Evolutionary conservation across 2,797 vertebrate genomes (phyloP), one percentile per base, ranked within the genome.

Genomic region (Cossypha heuglini): DNA sequence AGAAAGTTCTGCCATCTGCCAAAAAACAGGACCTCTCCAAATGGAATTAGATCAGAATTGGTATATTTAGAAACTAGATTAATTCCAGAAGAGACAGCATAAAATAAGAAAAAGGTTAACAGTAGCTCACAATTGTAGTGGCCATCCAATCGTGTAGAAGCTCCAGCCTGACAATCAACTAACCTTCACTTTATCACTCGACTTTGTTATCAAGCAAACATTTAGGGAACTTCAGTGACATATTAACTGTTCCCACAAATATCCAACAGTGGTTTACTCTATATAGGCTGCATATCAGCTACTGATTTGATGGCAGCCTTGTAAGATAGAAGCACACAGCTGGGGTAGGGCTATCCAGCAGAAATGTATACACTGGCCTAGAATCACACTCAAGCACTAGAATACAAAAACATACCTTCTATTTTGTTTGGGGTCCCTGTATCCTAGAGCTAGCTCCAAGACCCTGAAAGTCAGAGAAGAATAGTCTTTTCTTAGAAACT

Each of bases 1-100:
- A 85, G 57, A 92, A 96, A 94, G 77, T 79, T 91, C 80, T 93
- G 67, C 92, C 67, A 92, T 89, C 88, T 94, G 95, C 90, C 86
- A 94, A 93, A 92, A 79, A 43, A 49, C 0, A 63, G 74, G 29
- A 74, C 84, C 92, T 82, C 86, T 94, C 80, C 58, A 94, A 95
- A 85, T 7, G 17, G 71, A 94, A 84, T 73, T 69, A 85, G 63
- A 86, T 63, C 69, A 69, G 43, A 69, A 87, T 79, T 79, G 16
- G 40, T 76, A 82, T 76, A 86, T 92, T 95, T 94, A 88, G 93
- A 93, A 95, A 63, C 43, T 76, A 90, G 77, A 78, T 22, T 28
- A 64, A 58, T 67, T 76, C 49, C 67, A 52, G 42, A 86, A 88
- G 59, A 90, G 71, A 43, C 15, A 45, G 45, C 10, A 57, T 71